Evolutionary conservation across 1,140 invertebrate species (phyloP).

Genomic region (Dryas iulia): DNA sequence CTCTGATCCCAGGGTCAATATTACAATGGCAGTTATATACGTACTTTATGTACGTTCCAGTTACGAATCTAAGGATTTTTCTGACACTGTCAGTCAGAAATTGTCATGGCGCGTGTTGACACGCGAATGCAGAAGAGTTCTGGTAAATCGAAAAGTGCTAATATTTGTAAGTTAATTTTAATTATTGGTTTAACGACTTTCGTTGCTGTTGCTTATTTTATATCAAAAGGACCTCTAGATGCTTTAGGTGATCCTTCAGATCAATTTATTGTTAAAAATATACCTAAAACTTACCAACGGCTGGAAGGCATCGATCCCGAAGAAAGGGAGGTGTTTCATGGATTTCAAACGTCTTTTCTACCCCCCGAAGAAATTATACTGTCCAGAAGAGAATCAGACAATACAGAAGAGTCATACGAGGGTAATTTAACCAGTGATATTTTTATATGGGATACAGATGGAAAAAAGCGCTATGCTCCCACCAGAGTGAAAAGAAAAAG

Average conservation of each 20-base stretch:
- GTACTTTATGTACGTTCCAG: constrained; percentile 48
- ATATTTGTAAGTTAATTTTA: constrained; percentile 50
- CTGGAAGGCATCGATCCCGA: constrained; percentile 63
- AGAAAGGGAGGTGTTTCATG: constrained; percentile 69
- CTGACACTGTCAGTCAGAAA: constrained; percentile 54
- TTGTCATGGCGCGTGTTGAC: constrained; percentile 69
- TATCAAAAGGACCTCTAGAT: constrained; percentile 50
- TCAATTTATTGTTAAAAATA: constrained; percentile 56
- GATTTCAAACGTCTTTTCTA: constrained; percentile 68
- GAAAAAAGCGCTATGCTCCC: constrained; percentile 32
- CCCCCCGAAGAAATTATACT: constrained; percentile 60
- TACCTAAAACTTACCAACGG: constrained; percentile 58
- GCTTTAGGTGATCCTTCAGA: constrained; percentile 57
- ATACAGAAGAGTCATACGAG: constrained; percentile 41
- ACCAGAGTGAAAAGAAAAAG: constrained; percentile 60
- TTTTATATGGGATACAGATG: constrained; percentile 45
- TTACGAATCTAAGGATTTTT: constrained; percentile 51
- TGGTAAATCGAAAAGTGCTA: constrained; percentile 57
- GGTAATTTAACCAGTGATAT: constrained; percentile 51
- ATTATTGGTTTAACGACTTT: constrained; percentile 41
- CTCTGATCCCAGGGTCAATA: constrained; percentile 42
- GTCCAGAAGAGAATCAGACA: constrained; percentile 32
- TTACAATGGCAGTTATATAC: constrained; percentile 47
- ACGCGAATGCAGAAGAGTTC: constrained; percentile 50
- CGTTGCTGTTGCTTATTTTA: constrained; percentile 43